phyloP scores from a whole-genome alignment of 1,140 invertebrate species.

The Trigoniulus corallinus region DNA sequence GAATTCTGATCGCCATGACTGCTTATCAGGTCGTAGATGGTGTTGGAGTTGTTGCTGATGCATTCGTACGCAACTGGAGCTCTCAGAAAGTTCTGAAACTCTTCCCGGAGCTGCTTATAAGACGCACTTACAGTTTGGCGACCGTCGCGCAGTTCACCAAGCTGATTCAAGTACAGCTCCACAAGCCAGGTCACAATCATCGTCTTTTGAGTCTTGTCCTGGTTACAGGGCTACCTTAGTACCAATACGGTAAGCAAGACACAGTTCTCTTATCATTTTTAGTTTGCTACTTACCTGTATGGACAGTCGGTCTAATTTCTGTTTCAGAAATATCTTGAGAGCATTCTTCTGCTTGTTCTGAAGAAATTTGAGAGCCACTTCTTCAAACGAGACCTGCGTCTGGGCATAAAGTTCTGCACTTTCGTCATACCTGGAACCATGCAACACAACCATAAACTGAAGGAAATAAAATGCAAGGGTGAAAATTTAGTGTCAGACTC shows the following conservation, averaged over 20 bases:
- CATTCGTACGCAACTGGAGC: conserved; percentile 31
- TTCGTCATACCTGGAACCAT: conserved; percentile 42
- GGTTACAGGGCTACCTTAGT: too few relatives aligned
- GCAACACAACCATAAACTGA: not conserved
- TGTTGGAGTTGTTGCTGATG: conserved; percentile 54
- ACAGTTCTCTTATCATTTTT: too few relatives aligned
- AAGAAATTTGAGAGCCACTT: conserved; percentile 82
- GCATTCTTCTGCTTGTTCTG: conserved; percentile 63
- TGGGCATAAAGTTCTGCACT: conserved; percentile 77
- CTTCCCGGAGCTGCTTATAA: conserved; percentile 51
- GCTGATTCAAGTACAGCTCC: conserved; percentile 75
- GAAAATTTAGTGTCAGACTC: too few relatives aligned
- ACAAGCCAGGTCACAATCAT: conserved; percentile 86
- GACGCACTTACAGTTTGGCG: conserved; percentile 34
- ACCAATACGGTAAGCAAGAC: too few relatives aligned
- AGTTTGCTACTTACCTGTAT: too few relatives aligned
- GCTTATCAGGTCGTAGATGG: conserved; percentile 73
- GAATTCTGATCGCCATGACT: conserved; percentile 86
- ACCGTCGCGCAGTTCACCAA: conserved; percentile 47
- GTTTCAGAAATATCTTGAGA: conserved; percentile 69
- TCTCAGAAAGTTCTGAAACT: conserved; percentile 38
- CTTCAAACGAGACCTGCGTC: conserved; percentile 83
- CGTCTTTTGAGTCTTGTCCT: conserved; percentile 55
- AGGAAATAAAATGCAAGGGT: not conserved
- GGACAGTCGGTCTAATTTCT: too few relatives aligned